Evolutionary conservation across 2,888 invertebrate species (phyloP), one percentile per base, ranked within the genome.

Genomic region (Lasioglossum oenotherae): DNA sequence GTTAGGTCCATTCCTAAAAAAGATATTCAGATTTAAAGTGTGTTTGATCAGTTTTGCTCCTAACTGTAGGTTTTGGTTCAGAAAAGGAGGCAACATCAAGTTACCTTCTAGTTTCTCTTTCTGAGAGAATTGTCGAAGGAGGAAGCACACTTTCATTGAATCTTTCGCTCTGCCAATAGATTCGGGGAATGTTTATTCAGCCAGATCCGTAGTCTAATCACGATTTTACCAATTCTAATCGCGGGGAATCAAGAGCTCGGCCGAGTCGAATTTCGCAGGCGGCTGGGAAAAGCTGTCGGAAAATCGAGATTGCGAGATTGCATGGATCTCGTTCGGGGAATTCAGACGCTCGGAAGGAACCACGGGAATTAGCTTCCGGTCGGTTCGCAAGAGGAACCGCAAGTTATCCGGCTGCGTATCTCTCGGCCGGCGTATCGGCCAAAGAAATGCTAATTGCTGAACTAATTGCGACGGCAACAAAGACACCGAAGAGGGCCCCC

Each of bases 371-470:
- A 49, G n/a, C 19, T 69, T 46, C 46, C 46, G 12, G 27, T 6
- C 53, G 27, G 41, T 60, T n/a, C 41, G 16, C 27, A 53, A 35
- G 69, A 41, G 19, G 19, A 27, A 27, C 27, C 72, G 44, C 46
- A 8, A 27, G 74, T 80, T 82, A 82, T 82, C 82, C 44, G 5
- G 23, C 53, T 16, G 31, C 60, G 71, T 41, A 82, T 82, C 81
- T 81, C 8, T 31, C n/a, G 16, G 41, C 16, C 19, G 12, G 60
- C 72, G 81, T 75, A 82, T 72, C 79, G 71, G 27, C 60, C 82
- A 79, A 86, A 86, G 89, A 81, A 82, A 87, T 73, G 75, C 86
- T 88, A 89, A 89, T 89, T 88, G 84, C 80, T 79, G 57, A 79
- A 87, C 80, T 88, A 89, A 89, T 89, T 87, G 82, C 84, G 71